Conservation (phyloP, 1,140 invertebrate genomes). For the Trachymyrmex cornetzi region DNA sequence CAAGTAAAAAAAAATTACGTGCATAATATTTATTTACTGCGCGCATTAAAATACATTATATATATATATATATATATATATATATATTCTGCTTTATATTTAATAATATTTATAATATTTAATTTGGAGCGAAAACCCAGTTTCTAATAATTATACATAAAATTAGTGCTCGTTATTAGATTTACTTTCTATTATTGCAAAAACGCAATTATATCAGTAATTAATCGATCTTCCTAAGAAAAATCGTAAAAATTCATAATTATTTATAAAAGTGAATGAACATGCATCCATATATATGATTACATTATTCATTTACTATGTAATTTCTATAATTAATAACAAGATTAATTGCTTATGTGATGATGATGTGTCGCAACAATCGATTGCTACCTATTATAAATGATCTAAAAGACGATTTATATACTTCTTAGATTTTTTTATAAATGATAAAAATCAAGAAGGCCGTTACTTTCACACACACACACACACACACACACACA, state of each 20-base stretch:
- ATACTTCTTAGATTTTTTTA: too few relatives aligned
- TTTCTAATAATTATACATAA: background rate
- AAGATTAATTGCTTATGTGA: constrained; percentile 3
- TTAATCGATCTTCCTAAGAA: constrained; percentile 7
- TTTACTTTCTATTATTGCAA: background rate
- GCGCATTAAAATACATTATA: background rate
- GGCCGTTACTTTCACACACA: background rate
- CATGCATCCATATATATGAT: background rate
- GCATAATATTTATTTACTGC: background rate
- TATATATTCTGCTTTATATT: background rate
- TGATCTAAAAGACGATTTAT: background rate
- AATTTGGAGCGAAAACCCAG: background rate
- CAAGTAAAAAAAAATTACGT: background rate
- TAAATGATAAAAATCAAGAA: background rate
- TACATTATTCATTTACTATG: background rate
- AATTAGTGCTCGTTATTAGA: background rate
- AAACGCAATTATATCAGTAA: background rate
- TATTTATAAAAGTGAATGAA: background rate
- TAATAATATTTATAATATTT: constrained; percentile 1
- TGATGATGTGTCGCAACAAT: constrained; percentile 4
- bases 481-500: too few relatives aligned
- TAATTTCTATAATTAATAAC: background rate
- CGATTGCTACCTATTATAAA: background rate
- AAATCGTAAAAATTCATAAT: background rate
- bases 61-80: too few relatives aligned